Base-by-base conservation (phyloP, 2,888 invertebrate genomes). In the Nomada ruficornis region DNA sequence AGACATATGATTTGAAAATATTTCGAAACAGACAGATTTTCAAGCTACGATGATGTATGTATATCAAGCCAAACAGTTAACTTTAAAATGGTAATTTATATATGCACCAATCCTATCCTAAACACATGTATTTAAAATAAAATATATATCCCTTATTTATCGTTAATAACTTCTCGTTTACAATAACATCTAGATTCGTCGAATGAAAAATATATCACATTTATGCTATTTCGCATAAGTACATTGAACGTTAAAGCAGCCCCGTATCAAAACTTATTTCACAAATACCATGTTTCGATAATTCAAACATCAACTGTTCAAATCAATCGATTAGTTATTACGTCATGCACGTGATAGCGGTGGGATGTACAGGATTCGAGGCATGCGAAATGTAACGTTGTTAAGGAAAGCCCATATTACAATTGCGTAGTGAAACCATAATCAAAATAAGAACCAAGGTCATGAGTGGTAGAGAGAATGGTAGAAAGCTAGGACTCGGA, bases 401-500 rank as follows among this genome's bases (percentile, higher is more conserved):
- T 80, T 79, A 80, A 73, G 80, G 80, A 68, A 73, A 80, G 85
- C 81, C 87, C 87, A 87, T 73, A 80, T 71, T 83, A 78, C 55
- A 80, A 59, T 70, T 80, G 82, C 86, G 20, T 64, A 65, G 72
- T 70, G 72, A 87, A 84, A 86, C 82, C 82, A 81, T 73, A 77
- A 86, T 76, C 74, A 81, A 87, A 88, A 76, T 86, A 82, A 86
- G 78, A 88, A 82, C 80, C 87, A 85, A 88, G 88, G 84, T 87
- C 70, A 86, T 83, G 83, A 89, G 83, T 85, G 86, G 91, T 90
- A 57, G 57, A 57, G 47, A 90, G 89, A 89, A 85, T 79, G 90
- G 89, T 90, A 88, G 84, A 87, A 89, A 91, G 89, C 86, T 89
- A 91, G 92, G 93, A 92, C 87, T 90, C 88, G 91, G 92, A 94